Conservation (phyloP, 2,888 invertebrate species). For the Tetranychus truncatus region DNA sequence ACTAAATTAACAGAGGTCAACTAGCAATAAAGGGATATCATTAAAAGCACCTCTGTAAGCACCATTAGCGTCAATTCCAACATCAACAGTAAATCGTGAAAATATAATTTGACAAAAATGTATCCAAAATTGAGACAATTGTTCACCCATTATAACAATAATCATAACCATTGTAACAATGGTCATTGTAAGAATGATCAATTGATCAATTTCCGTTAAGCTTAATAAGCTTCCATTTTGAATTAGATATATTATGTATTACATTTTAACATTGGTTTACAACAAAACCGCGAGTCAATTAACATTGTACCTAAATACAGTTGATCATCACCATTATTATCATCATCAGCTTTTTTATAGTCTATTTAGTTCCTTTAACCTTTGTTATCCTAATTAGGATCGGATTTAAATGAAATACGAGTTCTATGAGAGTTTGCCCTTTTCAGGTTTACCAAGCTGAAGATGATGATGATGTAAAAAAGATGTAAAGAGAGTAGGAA, state of each 20-base stretch:
- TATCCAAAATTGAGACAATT: no score
- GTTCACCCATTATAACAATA: not conserved
- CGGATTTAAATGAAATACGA: slow-evolving; percentile 1
- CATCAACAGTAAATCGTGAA: no score
- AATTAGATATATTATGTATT: not conserved
- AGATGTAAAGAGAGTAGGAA: no score
- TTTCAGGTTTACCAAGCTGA: not conserved
- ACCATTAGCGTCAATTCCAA: no score
- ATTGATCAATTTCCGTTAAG: not conserved
- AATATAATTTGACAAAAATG: no score
- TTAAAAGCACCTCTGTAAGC: no score
- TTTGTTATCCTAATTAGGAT: not conserved
- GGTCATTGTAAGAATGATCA: not conserved
- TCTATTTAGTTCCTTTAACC: not conserved
- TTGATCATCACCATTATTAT: not conserved
- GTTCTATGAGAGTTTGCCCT: not conserved
- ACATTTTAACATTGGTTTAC: not conserved
- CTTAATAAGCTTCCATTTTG: not conserved
- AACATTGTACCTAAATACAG: not conserved
- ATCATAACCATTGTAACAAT: not conserved
- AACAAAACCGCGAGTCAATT: not conserved
- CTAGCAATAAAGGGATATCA: no score
- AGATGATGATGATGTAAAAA: not conserved
- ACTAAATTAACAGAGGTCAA: no score
- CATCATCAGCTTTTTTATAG: not conserved